These are phyloP conservation scores for Osmerus eperlanus DNA, from an alignment of 2,113 vertebrate species.

Conservation along the genomic window DNA sequence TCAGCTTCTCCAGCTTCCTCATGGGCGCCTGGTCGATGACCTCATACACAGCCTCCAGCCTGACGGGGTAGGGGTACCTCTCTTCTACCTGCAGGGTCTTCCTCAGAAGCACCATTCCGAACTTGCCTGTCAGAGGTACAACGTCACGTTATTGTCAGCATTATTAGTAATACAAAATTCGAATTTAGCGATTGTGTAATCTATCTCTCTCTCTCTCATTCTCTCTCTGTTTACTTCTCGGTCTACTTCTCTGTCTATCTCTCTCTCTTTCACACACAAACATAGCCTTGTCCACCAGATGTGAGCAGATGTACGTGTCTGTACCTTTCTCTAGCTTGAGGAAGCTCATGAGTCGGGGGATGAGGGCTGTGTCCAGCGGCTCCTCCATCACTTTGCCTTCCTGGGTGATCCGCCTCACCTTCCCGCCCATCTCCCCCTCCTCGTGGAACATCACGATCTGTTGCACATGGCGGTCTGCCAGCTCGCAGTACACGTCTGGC, in stretches of 20 bases:
- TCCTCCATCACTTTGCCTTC: constrained; percentile 92
- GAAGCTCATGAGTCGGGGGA: constrained; percentile 91
- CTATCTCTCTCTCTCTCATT: too few relatives aligned
- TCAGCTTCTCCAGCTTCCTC: constrained; percentile 86
- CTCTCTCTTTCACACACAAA: background rate
- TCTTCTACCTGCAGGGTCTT: constrained; percentile 96
- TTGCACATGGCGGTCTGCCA: constrained; percentile 91
- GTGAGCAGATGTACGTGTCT: background rate
- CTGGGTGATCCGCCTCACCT: constrained; percentile 84
- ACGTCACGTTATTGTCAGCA: too few relatives aligned
- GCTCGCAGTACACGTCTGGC: constrained; percentile 90
- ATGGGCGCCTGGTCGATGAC: constrained; percentile 90
- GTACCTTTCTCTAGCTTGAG: constrained; percentile 91
- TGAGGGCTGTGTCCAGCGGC: constrained; percentile 80
- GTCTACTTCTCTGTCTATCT: too few relatives aligned
- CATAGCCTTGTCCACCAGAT: background rate
- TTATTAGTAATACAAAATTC: too few relatives aligned
- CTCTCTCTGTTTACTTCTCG: too few relatives aligned
- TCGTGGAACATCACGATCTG: constrained; percentile 95
- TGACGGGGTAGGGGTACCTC: constrained; percentile 93
- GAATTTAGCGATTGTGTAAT: too few relatives aligned
- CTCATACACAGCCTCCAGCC: constrained; percentile 95
- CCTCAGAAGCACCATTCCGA: constrained; percentile 93
- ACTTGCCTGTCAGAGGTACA: constrained; percentile 70
- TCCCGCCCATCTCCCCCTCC: constrained; percentile 86